Evolutionary conservation across 1,140 invertebrate genomes (phyloP).

Genomic region (Lerema accius): DNA sequence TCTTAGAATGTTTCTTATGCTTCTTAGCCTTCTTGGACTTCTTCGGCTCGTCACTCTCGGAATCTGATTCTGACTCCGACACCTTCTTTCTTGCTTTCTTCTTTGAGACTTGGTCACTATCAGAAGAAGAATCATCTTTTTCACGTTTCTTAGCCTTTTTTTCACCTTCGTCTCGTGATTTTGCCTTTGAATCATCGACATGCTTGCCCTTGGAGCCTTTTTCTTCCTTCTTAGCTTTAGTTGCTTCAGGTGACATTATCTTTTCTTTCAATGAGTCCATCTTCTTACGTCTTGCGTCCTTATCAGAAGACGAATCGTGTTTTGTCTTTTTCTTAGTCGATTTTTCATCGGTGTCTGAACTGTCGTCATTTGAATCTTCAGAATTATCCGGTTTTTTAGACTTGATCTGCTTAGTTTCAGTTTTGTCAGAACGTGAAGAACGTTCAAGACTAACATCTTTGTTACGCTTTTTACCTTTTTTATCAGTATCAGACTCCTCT

Average conservation of each 20-base stretch:
- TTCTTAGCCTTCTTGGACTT: constrained; percentile 82
- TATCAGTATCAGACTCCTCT: constrained; percentile 72
- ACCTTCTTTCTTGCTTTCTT: constrained; percentile 80
- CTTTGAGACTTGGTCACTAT: constrained; percentile 84
- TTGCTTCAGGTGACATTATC: constrained; percentile 56
- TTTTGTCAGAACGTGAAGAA: constrained; percentile 59
- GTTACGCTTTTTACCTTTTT: constrained; percentile 69
- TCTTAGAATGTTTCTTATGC: constrained; percentile 88
- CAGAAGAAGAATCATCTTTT: constrained; percentile 86
- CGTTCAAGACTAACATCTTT: constrained; percentile 65
- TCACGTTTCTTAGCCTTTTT: constrained; percentile 82
- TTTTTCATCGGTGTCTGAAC: constrained; percentile 76
- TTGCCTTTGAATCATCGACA: constrained; percentile 62
- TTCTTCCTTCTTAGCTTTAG: constrained; percentile 61
- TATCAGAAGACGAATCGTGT: constrained; percentile 75
- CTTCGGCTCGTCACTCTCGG: constrained; percentile 80
- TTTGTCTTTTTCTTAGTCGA: constrained; percentile 70
- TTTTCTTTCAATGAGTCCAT: constrained; percentile 62
- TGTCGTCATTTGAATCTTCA: constrained; percentile 74
- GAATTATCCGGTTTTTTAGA: constrained; percentile 76
- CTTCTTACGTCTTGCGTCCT: constrained; percentile 72
- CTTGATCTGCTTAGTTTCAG: constrained; percentile 60
- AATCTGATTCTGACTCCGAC: constrained; percentile 78
- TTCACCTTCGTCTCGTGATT: constrained; percentile 63
- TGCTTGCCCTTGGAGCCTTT: constrained; percentile 62